Evolutionary conservation across 1,140 invertebrate species (phyloP).

Genomic region (Pseudomyrmex gracilis): DNA sequence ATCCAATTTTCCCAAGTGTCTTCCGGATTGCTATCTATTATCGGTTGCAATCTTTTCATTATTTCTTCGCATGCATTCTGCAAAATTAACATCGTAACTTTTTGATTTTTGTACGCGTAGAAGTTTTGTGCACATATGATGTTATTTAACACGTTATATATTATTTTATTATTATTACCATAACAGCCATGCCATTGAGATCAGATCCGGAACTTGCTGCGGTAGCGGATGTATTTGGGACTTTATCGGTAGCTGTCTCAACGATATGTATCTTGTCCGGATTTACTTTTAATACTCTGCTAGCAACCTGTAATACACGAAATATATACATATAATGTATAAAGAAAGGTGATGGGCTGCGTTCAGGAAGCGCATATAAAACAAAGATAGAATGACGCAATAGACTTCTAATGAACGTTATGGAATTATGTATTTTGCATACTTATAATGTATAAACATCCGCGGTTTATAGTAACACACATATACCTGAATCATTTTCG

Average conservation of each 20-base stretch:
- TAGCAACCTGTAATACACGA: conserved; percentile 88
- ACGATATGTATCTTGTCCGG: conserved; percentile 93
- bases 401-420: no score
- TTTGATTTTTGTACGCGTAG: not conserved
- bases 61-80: conserved; percentile 94
- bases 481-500: conserved; percentile 95
- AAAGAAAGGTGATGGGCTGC: no score
- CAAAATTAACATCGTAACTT: conserved; percentile 38
- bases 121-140: not conserved
- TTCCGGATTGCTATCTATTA: conserved; percentile 91
- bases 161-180: conserved; percentile 86
- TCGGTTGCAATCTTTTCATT: conserved; percentile 91
- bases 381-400: no score
- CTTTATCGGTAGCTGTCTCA: conserved; percentile 96
- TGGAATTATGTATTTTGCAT: not conserved
- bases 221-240: conserved; percentile 97
- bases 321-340: not conserved
- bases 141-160: not conserved
- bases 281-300: conserved; percentile 90
- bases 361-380: no score
- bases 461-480: conserved; percentile 1
- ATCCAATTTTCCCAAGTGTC: conserved; percentile 96
- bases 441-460: not conserved
- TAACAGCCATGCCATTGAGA: conserved; percentile 97
- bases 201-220: conserved; percentile 97